phyloP scores from a whole-genome alignment of 2,888 invertebrate species.

The Branchellion lobata region DNA sequence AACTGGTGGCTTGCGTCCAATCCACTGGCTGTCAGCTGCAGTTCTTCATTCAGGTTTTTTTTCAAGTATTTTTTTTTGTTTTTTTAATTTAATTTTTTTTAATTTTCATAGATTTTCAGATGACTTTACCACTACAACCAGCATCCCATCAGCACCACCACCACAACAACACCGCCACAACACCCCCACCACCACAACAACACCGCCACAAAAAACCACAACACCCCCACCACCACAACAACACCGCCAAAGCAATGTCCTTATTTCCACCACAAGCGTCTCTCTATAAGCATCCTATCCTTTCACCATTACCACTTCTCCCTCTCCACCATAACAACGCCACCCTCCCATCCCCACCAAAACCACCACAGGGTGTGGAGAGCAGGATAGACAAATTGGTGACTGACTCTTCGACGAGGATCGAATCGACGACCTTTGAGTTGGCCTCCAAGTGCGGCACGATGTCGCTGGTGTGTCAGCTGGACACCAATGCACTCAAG shows the following conservation, averaged over 20 bases:
- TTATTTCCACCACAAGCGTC: no score
- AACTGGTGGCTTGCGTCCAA: neutral
- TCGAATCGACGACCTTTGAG: neutral
- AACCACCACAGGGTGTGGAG: slow-evolving; percentile 4
- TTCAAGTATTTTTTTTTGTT: no score
- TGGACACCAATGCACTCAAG: slow-evolving; percentile 11
- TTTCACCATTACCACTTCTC: no score
- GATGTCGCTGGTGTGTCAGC: slow-evolving; percentile 26
- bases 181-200: no score
- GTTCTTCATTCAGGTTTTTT: slow-evolving; percentile 32
- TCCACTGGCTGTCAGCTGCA: slow-evolving; percentile 19
- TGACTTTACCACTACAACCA: neutral
- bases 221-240: no score
- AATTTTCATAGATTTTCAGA: neutral
- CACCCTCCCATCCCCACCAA: slow-evolving; percentile 5
- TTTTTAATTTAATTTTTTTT: neutral
- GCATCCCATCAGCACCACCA: slow-evolving; percentile 8
- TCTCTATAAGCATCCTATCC: no score
- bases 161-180: no score
- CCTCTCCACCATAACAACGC: neutral
- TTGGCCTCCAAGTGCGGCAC: slow-evolving; percentile 3
- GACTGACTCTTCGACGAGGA: neutral
- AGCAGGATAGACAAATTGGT: neutral
- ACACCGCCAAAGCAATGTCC: no score
- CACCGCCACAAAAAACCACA: no score